Evolutionary conservation across 2,113 vertebrate species (phyloP).

Genomic region (Xiphorhynchus elegans): DNA sequence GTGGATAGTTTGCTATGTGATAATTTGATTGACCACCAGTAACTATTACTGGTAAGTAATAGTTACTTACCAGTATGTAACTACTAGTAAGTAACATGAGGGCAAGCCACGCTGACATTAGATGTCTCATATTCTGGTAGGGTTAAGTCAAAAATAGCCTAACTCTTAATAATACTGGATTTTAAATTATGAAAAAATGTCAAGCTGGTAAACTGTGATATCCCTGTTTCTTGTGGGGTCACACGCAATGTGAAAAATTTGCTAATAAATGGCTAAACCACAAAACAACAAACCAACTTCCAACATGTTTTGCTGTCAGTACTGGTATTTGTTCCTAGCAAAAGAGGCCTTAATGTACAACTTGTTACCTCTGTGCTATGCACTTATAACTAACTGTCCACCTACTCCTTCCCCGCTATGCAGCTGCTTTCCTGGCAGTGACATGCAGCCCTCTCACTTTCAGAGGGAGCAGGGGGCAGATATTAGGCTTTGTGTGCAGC

Average conservation of each 20-base stretch:
- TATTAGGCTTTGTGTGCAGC: neutral
- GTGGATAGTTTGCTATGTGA: neutral
- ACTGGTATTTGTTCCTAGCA: neutral
- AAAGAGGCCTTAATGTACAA: neutral
- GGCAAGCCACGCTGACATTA: neutral
- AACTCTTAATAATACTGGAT: neutral
- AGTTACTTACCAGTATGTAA: no score
- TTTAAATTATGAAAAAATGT: neutral
- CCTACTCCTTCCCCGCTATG: neutral
- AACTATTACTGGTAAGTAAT: no score
- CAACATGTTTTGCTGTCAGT: neutral
- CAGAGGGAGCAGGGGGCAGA: neutral
- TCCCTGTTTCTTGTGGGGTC: neutral
- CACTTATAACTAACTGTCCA: neutral
- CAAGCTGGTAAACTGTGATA: neutral
- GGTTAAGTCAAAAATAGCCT: neutral
- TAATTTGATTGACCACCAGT: neutral
- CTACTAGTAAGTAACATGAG: neutral
- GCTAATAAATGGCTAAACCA: neutral
- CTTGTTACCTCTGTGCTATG: neutral
- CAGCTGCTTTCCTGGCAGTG: neutral
- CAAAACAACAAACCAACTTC: neutral
- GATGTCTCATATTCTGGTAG: neutral
- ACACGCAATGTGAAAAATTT: neutral
- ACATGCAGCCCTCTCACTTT: neutral